phyloP scores from a whole-genome alignment of 2,888 invertebrate species.

The Lepidochitona cinerea region DNA sequence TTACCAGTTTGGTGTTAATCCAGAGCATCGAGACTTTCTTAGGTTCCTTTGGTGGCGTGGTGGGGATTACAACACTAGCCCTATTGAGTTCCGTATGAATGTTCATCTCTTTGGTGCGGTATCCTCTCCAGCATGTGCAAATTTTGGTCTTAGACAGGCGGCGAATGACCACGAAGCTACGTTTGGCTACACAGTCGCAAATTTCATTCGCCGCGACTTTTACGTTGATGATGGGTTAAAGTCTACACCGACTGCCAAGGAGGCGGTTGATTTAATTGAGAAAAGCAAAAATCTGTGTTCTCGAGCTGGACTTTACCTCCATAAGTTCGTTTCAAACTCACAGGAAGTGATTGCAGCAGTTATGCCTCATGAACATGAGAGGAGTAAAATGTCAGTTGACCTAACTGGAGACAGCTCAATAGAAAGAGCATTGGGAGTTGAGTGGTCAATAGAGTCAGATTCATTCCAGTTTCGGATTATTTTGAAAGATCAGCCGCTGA shows the following conservation, averaged over 20 bases:
- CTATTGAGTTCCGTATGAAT: no score
- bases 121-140: no score
- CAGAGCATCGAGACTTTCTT: slow-evolving; percentile 16
- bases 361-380: slow-evolving; percentile 24
- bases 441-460: no score
- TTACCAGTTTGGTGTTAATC: slow-evolving; percentile 12
- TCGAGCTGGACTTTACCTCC: slow-evolving; percentile 29
- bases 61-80: no score
- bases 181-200: no score
- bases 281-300: slow-evolving; percentile 23
- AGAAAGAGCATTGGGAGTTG: slow-evolving; percentile 35
- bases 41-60: slow-evolving; percentile 22
- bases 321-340: slow-evolving; percentile 39
- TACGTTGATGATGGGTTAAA: slow-evolving; percentile 40
- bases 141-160: no score
- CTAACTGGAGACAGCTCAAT: slow-evolving; percentile 9
- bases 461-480: no score
- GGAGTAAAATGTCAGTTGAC: slow-evolving; percentile 3
- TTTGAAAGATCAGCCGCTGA: no score
- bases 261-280: slow-evolving; percentile 25
- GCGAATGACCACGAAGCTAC: no score
- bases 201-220: no score
- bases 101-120: no score
- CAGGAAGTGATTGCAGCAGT: slow-evolving; percentile 29
- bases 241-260: slow-evolving; percentile 17